Percentiles rank a stretch among this genome's conserved stretches.
phyloP scores from a whole-genome alignment of 2,888 invertebrate species.

The Blastobasis adustella region DNA sequence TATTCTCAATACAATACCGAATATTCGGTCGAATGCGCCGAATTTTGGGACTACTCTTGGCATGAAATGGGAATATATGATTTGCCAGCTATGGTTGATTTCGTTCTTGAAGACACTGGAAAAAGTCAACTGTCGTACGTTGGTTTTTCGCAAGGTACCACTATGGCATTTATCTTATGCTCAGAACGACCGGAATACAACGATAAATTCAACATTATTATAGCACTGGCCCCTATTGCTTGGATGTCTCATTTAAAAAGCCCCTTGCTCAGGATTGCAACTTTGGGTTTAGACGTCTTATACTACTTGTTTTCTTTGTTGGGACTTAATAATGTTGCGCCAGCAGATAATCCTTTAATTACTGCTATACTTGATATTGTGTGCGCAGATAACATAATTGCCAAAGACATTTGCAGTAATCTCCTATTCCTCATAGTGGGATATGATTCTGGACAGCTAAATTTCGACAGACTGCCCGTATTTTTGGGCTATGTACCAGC shows the following conservation, averaged over 20 bases:
- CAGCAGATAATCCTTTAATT: constrained; percentile 24
- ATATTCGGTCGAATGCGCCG: constrained; percentile 25
- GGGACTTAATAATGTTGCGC: constrained; percentile 41
- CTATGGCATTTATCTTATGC: constrained; percentile 51
- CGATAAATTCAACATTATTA: constrained; percentile 42
- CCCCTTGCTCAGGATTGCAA: constrained; percentile 36
- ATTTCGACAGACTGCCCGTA: constrained; percentile 12
- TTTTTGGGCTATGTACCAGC: constrained; percentile 47
- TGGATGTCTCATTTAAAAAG: constrained; percentile 38
- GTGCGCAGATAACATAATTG: constrained; percentile 29
- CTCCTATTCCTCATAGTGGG: neutral
- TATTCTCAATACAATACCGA: constrained; percentile 73
- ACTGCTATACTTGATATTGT: constrained; percentile 38
- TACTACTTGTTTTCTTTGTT: constrained; percentile 25
- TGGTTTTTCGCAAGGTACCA: constrained; percentile 60
- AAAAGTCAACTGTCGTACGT: constrained; percentile 40
- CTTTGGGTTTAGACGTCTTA: constrained; percentile 26
- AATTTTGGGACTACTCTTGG: constrained; percentile 84
- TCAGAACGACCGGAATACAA: constrained; percentile 49
- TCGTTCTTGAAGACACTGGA: constrained; percentile 36
- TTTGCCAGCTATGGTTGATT: constrained; percentile 49
- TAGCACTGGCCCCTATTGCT: constrained; percentile 51
- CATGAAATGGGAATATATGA: constrained; percentile 72
- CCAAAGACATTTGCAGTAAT: constrained; percentile 31
- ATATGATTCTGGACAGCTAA: constrained; percentile 31